Conservation (phyloP, 2,797 vertebrate species). For the Xenopus petersii region DNA sequence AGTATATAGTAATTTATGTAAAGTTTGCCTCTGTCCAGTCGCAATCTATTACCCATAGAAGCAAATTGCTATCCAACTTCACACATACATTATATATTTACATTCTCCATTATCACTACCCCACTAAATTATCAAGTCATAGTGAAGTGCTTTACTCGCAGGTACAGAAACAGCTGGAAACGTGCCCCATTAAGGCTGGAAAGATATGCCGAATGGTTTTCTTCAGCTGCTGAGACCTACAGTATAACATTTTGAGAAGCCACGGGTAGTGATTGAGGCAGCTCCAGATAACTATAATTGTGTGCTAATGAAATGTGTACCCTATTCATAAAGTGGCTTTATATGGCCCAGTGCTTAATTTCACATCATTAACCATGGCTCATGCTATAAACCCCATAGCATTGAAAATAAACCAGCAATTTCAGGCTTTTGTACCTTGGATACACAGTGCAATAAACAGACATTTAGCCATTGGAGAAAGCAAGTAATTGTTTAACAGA, state of each 20-base stretch:
- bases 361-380: slow-evolving; percentile 38
- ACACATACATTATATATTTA: too few relatives aligned
- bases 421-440: slow-evolving; percentile 40
- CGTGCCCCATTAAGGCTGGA: too few relatives aligned
- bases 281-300: not conserved
- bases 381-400: slow-evolving; percentile 30
- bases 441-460: slow-evolving; percentile 39
- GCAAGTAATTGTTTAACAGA: slow-evolving; percentile 2
- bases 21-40: too few relatives aligned
- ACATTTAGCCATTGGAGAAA: slow-evolving; percentile 13
- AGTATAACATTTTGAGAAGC: not conserved
- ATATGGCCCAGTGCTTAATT: slow-evolving; percentile 17
- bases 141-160: too few relatives aligned
- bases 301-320: slow-evolving; percentile 12
- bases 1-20: too few relatives aligned
- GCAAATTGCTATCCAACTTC: too few relatives aligned
- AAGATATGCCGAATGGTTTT: too few relatives aligned
- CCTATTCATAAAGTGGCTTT: slow-evolving; percentile 17
- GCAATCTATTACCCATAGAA: too few relatives aligned
- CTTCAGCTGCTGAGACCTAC: too few relatives aligned
- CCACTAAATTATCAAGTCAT: too few relatives aligned
- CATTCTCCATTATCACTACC: too few relatives aligned
- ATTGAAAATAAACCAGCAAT: slow-evolving; percentile 28
- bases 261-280: not conserved
- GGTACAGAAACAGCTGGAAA: too few relatives aligned